Evolutionary conservation across 2,797 vertebrate genomes (phyloP), one percentile per base, ranked within the genome.

Genomic region (Craterocephalus amniculus): DNA sequence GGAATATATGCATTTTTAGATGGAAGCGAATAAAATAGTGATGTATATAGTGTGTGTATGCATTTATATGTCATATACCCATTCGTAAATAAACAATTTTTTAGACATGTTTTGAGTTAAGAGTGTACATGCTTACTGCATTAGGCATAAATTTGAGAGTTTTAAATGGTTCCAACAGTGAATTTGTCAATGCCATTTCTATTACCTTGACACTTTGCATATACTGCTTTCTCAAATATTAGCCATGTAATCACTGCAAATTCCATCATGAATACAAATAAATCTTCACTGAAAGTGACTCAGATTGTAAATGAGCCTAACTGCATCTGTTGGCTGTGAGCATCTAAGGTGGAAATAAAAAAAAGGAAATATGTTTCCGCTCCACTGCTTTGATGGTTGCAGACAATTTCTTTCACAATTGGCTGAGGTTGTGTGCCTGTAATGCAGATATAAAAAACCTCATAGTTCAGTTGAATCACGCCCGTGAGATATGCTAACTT

Each of bases 401-500:
- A 9, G 24, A 22, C 11, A 38, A 52, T 61, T 81, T 67, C 26
- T 52, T 43, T 70, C 14, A 38, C 4, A 20, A 76, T 54, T 48
- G n/a, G 43, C 66, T 51, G 48, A 54, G 8, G 56, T 40, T 43
- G 35, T 2, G 14, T 22, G 27, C 29, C 16, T 56, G 60, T 35
- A 58, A 56, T 74, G 64, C 70, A 70, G 65, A 61, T 35, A 51
- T 27, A 64, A 38, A 62, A 52, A 67, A 18, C 57, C 77, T 83
- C 62, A 78, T 75, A 63, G 75, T 84, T 74, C 70, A 81, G 22
- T 78, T 65, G 56, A 70, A 76, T 78, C 80, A 74, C 79, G 70
- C 52, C 58, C 72, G 52, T 8, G 65, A 72, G 80, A 72, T n/a
- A 60, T 77, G 76, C 86, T 75, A 82, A 85, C 78, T 82, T 81